A percentile compares a stretch with the other conserved stretches of the same genome.
Evolutionary conservation across 1,140 invertebrate species (phyloP).

Genomic region (Sycobia sp.): DNA sequence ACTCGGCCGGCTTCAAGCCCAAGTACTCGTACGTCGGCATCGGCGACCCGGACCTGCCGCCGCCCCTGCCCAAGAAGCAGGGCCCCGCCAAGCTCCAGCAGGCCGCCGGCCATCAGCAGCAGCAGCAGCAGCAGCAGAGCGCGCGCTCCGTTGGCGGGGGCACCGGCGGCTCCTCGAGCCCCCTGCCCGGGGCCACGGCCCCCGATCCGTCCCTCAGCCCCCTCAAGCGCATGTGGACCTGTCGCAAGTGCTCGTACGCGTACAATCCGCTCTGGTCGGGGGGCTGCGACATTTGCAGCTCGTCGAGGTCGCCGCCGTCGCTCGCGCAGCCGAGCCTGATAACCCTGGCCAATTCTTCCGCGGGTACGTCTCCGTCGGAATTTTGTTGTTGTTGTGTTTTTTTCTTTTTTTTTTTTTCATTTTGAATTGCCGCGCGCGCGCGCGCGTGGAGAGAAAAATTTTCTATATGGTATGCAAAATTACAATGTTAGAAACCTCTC

Average conservation of each 20-base stretch:
- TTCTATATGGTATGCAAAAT: no score
- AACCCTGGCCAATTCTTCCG: conserved; percentile 66
- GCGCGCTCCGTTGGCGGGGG: no score
- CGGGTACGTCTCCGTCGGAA: no score
- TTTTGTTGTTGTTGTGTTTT: conserved; percentile 11
- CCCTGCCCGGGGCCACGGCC: conserved; percentile 43
- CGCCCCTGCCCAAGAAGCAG: conserved; percentile 58
- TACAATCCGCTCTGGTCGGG: conserved; percentile 82
- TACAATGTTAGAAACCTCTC: no score
- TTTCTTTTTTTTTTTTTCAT: background rate
- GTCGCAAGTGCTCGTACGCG: conserved; percentile 83
- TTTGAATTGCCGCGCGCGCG: no score
- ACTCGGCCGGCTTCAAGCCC: conserved; percentile 56
- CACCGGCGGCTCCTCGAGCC: conserved; percentile 57
- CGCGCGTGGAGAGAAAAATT: no score
- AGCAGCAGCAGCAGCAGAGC: conserved; percentile 55
- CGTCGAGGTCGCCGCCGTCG: conserved; percentile 67
- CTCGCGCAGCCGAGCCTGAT: conserved; percentile 71
- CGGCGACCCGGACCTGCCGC: conserved; percentile 60
- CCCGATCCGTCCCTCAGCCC: conserved; percentile 42
- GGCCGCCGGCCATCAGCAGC: conserved; percentile 48
- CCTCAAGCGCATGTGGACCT: conserved; percentile 82
- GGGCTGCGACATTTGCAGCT: conserved; percentile 80
- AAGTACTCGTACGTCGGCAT: conserved; percentile 68
- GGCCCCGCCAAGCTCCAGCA: conserved; percentile 44